phyloP scores from a whole-genome alignment of 2,113 vertebrate species.

The Henicopernis longicauda region DNA sequence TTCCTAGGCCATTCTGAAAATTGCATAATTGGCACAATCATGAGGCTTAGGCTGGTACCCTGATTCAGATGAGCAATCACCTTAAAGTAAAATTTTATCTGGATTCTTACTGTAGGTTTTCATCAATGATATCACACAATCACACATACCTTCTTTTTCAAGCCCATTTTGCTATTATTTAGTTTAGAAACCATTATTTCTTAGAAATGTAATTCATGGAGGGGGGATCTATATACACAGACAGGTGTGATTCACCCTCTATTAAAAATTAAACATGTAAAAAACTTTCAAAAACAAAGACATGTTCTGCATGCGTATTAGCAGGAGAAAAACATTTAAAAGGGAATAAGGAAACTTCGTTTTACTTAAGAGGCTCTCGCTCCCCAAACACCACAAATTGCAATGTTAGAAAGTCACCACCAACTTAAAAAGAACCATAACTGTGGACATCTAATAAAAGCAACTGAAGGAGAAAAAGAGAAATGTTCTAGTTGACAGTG shows the following conservation, averaged over 20 bases:
- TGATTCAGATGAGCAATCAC: not conserved
- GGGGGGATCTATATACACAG: not conserved
- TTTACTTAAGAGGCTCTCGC: not conserved
- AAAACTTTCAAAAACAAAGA: not conserved
- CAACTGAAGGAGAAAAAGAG: not conserved
- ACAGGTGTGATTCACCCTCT: not conserved
- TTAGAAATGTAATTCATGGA: not conserved
- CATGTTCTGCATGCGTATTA: not conserved
- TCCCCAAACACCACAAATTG: not conserved
- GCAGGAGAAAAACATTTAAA: not conserved
- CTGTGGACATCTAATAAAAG: not conserved
- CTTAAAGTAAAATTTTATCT: not conserved
- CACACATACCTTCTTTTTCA: not conserved
- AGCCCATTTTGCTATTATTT: not conserved
- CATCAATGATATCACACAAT: not conserved
- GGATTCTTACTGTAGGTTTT: not conserved
- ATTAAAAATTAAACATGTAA: constrained; percentile 11
- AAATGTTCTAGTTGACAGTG: not conserved
- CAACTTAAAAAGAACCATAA: not conserved
- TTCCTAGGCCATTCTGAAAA: constrained; percentile 35
- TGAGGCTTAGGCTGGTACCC: not conserved
- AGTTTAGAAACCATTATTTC: constrained; percentile 21
- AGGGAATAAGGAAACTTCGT: not conserved
- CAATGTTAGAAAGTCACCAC: not conserved
- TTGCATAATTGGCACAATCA: not conserved